These are phyloP conservation scores for Caenorhabditis sp. DNA, from an alignment of 2,888 invertebrate species.

Conservation along the genomic window DNA sequence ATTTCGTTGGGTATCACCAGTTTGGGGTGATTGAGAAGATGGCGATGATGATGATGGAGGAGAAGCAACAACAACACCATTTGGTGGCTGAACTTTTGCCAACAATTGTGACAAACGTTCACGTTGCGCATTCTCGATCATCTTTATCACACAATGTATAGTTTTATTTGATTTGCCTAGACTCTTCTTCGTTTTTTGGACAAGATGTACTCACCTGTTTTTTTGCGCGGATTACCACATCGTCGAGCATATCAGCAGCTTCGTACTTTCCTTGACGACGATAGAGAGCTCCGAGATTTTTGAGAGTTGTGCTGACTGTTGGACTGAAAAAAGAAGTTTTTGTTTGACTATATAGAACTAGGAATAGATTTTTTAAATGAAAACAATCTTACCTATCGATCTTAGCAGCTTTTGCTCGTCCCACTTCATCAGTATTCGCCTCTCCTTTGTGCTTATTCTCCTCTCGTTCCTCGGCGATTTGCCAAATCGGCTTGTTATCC, in stretches of 20 bases:
- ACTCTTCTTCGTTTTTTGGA: background rate
- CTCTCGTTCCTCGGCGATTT: constrained; percentile 94
- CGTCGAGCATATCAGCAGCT: constrained; percentile 97
- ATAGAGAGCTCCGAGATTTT: constrained; percentile 96
- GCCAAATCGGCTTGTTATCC: constrained; percentile 87
- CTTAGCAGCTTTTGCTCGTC: constrained; percentile 98
- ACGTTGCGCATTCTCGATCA: constrained; percentile 9
- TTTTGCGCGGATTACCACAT: constrained; percentile 81
- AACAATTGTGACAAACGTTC: constrained; percentile 8
- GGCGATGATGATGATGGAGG: background rate
- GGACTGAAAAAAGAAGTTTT: constrained; percentile 81
- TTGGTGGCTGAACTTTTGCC: constrained; percentile 7
- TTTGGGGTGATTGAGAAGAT: too few species aligned
- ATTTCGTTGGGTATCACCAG: too few species aligned
- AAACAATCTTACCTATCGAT: constrained; percentile 78
- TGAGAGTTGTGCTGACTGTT: constrained; percentile 94
- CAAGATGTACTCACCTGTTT: constrained; percentile 1
- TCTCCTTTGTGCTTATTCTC: constrained; percentile 81
- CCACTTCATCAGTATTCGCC: constrained; percentile 73
- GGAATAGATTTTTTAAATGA: too few species aligned
- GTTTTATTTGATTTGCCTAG: background rate
- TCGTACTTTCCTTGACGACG: constrained; percentile 98
- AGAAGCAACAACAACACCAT: background rate
- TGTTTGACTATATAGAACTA: background rate
- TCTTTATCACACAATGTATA: background rate